Evolutionary conservation across 2,797 vertebrate species (phyloP), one percentile per base, ranked within the genome.

Genomic region (Gouania willdenowi): DNA sequence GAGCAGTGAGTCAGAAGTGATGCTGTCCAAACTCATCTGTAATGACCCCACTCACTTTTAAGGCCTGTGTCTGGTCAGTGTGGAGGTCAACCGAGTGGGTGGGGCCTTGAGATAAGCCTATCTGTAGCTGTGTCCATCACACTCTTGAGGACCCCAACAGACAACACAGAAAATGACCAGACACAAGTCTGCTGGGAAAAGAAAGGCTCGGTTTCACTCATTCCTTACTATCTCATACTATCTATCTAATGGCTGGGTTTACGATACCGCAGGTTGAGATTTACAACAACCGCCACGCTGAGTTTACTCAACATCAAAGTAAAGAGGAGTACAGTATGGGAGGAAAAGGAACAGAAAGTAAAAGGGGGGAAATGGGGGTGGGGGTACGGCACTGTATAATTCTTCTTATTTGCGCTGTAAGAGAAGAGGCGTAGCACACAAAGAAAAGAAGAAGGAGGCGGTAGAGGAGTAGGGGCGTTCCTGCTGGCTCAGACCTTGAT

Each of bases 401-500:
- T 74, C 18, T 66, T 50, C n/a, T 24, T 37, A 4, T 12, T 66
- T 11, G 60, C 40, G 48, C 36, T 53, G 42, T 39, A 66, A 47
- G 41, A 50, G 45, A 35, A 70, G 67, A 71, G 52, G 40, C 53
- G 58, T 16, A 45, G 46, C 52, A 60, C 66, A 61, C 28, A 57
- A 14, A 43, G 42, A 48, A 22, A 3, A 26, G 33, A 27, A 59
- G 55, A 58, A 32, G 57, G 68, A 45, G 70, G 68, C 37, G 66
- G 70, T 45, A 65, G 44, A 59, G 59, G 58, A 67, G 35, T 32
- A 39, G 71, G 71, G 78, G 80, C 45, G 73, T 82, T 81, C 71
- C 79, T 40, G 32, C 47, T 83, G 78, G 77, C 85, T 85, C 75
- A 36, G 59, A 28, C 66, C 70, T 85, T 90, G 89, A 90, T 89